A percentile compares a stretch with the other conserved stretches of the same genome.
Evolutionary conservation across 2,797 vertebrate species (phyloP).

Genomic region (Peromyscus melanophrys): DNA sequence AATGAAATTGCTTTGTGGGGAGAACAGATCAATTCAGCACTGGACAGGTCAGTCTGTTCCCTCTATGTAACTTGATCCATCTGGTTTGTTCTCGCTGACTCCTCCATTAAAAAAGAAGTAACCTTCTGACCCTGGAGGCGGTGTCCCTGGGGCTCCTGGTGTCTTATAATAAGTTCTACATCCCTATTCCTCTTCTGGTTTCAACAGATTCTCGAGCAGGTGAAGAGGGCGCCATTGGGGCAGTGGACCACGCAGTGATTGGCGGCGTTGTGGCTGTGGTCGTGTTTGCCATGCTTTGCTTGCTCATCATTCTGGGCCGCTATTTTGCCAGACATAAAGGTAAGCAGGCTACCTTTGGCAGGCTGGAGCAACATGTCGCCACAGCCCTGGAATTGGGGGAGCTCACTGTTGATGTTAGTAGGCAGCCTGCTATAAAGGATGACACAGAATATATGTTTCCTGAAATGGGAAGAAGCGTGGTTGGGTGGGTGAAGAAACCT

Average conservation of each 20-base stretch:
- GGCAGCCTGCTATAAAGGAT: background rate
- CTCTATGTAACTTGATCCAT: constrained; percentile 79
- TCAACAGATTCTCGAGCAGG: constrained; percentile 96
- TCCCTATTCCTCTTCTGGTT: constrained; percentile 84
- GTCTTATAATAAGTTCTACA: constrained; percentile 65
- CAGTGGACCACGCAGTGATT: constrained; percentile 98
- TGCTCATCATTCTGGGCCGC: constrained; percentile 98
- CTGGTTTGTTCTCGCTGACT: constrained; percentile 68
- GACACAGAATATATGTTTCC: background rate
- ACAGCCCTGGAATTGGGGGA: background rate
- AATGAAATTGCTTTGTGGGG: constrained; percentile 58
- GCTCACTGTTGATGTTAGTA: background rate
- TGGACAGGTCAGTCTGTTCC: constrained; percentile 65
- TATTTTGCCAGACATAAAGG: constrained; percentile 99
- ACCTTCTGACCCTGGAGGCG: constrained; percentile 74
- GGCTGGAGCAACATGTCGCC: constrained; percentile 2
- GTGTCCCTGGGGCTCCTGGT: constrained; percentile 68
- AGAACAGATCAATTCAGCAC: constrained; percentile 76
- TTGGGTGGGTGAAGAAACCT: background rate
- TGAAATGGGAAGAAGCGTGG: background rate
- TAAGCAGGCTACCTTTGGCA: constrained; percentile 85
- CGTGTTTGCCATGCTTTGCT: constrained; percentile 98
- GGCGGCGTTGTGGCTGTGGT: constrained; percentile 99
- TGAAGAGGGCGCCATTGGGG: constrained; percentile 93
- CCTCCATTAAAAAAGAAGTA: constrained; percentile 74